Evolutionary conservation across 2,797 vertebrate species (phyloP), one percentile per base, ranked within the genome.

Genomic region (Steatocranus sp.): DNA sequence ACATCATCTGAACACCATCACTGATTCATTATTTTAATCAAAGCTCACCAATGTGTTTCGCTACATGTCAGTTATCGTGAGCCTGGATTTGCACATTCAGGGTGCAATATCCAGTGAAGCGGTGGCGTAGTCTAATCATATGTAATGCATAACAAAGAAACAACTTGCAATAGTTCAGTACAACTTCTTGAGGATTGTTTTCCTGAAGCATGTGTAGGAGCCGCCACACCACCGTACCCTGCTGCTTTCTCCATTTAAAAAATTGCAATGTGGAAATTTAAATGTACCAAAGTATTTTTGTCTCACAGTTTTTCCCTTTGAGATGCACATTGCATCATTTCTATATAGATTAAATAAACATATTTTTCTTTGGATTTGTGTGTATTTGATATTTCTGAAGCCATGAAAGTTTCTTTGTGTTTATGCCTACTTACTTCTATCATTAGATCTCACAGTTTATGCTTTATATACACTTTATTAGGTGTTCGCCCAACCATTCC

Each of bases 281-380:
- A 93, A 79, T 95, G 91, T 92, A 96, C 95, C 95, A 96, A 96
- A 96, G 95, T 94, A 90, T 93, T 93, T 95, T 94, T 95, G 91
- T 95, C 88, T 93, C 89, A 83, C 86, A 92, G 86, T 92, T 85
- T 83, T 93, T 90, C 92, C 91, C 86, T 92, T 82, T 76, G 32
- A 94, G 94, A 94, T 95, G 93, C 94, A 94, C 84, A 94, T 94
- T 94, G 94, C 93, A 94, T 96, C 87, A 93, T 92, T 90, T 91
- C 87, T 90, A 86, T 84, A 87, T 92, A 94, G 90, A 95, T 92
- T 90, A 91, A 96, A 96, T 95, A 96, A 96, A 96, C 81, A 61
- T 63, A 27, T 87, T 93, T 94, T 92, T 92, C 90, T 91, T 92
- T 91, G 90, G 75, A 86, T 63, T 48, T 63, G 32, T 78, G 51